phyloP scores from a whole-genome alignment of 2,888 invertebrate genomes.

The Cremastinae sp. region DNA sequence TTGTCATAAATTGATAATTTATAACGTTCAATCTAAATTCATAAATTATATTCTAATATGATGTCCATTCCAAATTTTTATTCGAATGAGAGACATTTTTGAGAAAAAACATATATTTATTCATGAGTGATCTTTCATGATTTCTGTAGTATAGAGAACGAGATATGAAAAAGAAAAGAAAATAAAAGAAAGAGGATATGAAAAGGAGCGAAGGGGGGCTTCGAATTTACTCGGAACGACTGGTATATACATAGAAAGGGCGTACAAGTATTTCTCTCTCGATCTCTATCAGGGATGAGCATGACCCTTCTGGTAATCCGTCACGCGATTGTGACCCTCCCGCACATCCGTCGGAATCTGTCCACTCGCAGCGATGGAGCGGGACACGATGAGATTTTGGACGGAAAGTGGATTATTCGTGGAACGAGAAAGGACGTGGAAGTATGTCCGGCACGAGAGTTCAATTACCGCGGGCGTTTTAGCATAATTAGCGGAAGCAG shows the following conservation, averaged over 20 bases:
- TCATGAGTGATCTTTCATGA: too few relatives aligned
- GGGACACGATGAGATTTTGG: conserved; percentile 45
- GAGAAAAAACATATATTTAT: too few relatives aligned
- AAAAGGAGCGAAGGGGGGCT: too few relatives aligned
- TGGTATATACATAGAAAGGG: not conserved
- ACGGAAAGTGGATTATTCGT: conserved; percentile 57
- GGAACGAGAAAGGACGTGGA: conserved; percentile 4
- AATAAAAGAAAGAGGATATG: too few relatives aligned
- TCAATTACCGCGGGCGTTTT: conserved; percentile 57
- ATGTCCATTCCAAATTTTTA: too few relatives aligned
- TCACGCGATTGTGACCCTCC: conserved; percentile 23
- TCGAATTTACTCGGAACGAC: not conserved
- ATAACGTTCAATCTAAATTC: too few relatives aligned
- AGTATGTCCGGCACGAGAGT: conserved; percentile 55
- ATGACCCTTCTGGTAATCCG: conserved; percentile 24
- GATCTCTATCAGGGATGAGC: conserved; percentile 15
- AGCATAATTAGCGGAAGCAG: conserved; percentile 60
- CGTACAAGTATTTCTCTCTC: conserved; percentile 3
- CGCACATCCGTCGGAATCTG: conserved; percentile 21
- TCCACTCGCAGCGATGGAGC: conserved; percentile 7
- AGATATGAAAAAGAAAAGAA: too few relatives aligned
- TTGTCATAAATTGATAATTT: too few relatives aligned
- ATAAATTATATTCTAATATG: too few relatives aligned
- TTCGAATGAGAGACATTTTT: too few relatives aligned
- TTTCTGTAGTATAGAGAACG: too few relatives aligned